phyloP scores from a whole-genome alignment of 2,113 vertebrate species.

The Antennarius striatus region DNA sequence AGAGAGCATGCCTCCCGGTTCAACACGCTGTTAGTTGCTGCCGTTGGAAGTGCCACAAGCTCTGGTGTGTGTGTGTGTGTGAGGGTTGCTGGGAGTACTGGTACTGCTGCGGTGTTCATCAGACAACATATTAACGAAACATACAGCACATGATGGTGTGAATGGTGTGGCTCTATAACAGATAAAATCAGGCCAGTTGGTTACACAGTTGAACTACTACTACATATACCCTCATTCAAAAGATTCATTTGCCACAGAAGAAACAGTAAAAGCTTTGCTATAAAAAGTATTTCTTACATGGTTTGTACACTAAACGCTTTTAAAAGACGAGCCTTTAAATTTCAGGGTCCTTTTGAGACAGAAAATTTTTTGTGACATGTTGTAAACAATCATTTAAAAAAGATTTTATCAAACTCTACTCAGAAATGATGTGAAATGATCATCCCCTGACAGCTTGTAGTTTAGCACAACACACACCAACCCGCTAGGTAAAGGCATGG shows the following conservation, averaged over 20 bases:
- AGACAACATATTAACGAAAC: slow-evolving; percentile 55
- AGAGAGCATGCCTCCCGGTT: slow-evolving; percentile 48
- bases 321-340: too few relatives aligned
- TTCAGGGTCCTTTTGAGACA: too few relatives aligned
- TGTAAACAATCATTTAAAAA: too few relatives aligned
- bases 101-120: slow-evolving; percentile 25
- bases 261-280: too few relatives aligned
- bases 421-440: too few relatives aligned
- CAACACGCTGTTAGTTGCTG: slow-evolving; percentile 62
- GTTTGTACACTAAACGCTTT: too few relatives aligned
- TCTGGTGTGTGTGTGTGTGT: slow-evolving; percentile 57
- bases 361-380: too few relatives aligned
- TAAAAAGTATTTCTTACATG: too few relatives aligned
- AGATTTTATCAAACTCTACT: too few relatives aligned
- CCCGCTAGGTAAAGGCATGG: slow-evolving; percentile 18
- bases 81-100: slow-evolving; percentile 38
- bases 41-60: slow-evolving; percentile 76
- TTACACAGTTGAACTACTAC: neutral
- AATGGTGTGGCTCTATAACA: slow-evolving; percentile 43
- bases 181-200: slow-evolving; percentile 21
- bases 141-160: slow-evolving; percentile 55
- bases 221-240: neutral
- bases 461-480: slow-evolving; percentile 20
- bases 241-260: neutral
- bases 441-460: slow-evolving; percentile 13